Evolutionary conservation across 1,140 invertebrate genomes (phyloP), one percentile per base, ranked within the genome.

Genomic region (Tetragnatha versicolor): DNA sequence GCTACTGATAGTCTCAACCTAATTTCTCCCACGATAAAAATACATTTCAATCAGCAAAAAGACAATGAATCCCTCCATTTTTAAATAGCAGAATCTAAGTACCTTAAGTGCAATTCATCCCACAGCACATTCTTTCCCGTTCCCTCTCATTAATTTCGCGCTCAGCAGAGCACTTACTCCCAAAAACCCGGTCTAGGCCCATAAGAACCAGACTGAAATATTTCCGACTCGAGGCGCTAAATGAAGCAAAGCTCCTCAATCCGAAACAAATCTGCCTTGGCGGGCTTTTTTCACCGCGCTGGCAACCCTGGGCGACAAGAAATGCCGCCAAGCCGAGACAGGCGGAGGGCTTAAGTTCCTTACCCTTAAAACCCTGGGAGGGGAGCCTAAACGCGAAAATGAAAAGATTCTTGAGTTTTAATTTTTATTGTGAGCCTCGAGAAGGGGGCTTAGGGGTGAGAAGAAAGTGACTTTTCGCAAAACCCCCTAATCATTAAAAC

Each of bases 321-420:
- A 77, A 65, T 33, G 53, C 33, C 70, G 70, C 70, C 55, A 65
- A 66, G 73, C 51, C 39, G 22, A 77, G 73, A 77, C 73, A 77
- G 61, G 37, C 12, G 22, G 47, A 39, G 58, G 73, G 73, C 73
- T 77, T 77, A 77, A 77, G 73, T 51, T 65, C 47, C 73, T 66
- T 65, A 66, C 5, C 42, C 14, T 35, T 12, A 45, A 65, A 63
- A 75, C 72, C 58, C 63, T 42, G 10, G 73, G 42, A 33, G 37
- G 47, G 25, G 25, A 55, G 53, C 33, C 73, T 77, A 77, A 77
- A 77, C 73, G 60, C 47, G 60, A 77, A 77, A 77, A 77, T 77
- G 73, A 77, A 77, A 77, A 77, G 73, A 77, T 77, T 77, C 73
- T 77, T 77, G 73, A 77, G 73, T 77, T 77, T 77, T 77, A 77